phyloP scores from a whole-genome alignment of 1,140 invertebrate species.

The Paraescarpia echinospica region DNA sequence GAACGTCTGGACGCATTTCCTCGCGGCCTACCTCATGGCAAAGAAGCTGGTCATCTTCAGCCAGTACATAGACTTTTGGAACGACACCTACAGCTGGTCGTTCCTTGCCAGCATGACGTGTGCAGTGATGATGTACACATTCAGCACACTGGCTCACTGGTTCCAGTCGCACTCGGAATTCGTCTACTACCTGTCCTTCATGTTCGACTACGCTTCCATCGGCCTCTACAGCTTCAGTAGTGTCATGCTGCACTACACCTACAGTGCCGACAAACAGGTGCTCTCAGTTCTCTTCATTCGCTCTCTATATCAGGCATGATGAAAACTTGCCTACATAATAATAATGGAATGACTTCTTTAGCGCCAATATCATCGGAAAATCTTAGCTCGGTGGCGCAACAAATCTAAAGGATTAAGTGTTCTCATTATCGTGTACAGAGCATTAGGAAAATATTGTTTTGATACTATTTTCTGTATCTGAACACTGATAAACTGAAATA shows the following conservation, averaged over 20 bases:
- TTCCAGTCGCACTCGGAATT: slow-evolving; percentile 51
- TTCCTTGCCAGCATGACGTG: slow-evolving; percentile 45
- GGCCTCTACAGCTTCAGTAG: slow-evolving; percentile 55
- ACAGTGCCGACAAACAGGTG: slow-evolving; percentile 36
- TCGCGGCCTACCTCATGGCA: slow-evolving; percentile 39
- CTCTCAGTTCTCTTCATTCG: background rate
- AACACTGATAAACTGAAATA: background rate
- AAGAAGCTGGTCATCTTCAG: slow-evolving; percentile 31
- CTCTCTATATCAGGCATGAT: background rate
- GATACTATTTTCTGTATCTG: background rate
- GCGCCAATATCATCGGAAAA: no score
- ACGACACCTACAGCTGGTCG: slow-evolving; percentile 54
- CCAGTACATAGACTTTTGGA: slow-evolving; percentile 43
- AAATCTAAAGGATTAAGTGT: no score
- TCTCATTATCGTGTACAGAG: no score
- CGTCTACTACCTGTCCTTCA: slow-evolving; percentile 54
- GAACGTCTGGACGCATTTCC: slow-evolving; percentile 54
- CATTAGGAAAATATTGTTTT: background rate
- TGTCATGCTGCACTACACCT: slow-evolving; percentile 50
- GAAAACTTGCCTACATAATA: background rate
- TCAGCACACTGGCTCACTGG: slow-evolving; percentile 51
- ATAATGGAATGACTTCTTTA: no score
- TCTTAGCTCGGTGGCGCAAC: no score
- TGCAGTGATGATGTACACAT: slow-evolving; percentile 48
- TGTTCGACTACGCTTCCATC: slow-evolving; percentile 56